Base-by-base conservation (phyloP, 2,797 vertebrate species). In the Tangara arthus region DNA sequence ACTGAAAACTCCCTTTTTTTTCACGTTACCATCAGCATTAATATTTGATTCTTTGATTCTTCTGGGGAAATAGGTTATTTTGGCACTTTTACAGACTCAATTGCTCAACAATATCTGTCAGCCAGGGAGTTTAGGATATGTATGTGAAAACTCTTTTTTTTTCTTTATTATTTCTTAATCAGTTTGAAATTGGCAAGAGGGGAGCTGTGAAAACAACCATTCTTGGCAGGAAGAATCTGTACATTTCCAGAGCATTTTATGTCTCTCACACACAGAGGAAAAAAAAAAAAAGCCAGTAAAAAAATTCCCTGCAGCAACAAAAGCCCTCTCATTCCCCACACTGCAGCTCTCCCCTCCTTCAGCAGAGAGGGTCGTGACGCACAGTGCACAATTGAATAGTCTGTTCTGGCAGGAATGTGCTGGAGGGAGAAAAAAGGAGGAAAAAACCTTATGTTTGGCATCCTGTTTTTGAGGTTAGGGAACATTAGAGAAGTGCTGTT, bases 301-400 rank as follows among this genome's bases (percentile, higher is more conserved):
- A 96, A 95, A 87, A 82, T 63, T 96, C 95, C 86, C 89, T 92
- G 81, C 92, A 90, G 78, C 84, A 94, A 95, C 70, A 93, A 76
- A 95, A 87, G 39, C 16, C 82, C 49, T 88, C 92, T 82, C 44
- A 47, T 22, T 85, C 28, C 93, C 77, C 46, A 76, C n/a, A 34
- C 69, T 41, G 12, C 49, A 23, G 21, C 86, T 85, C 93, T 83
- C 66, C 35, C 84, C 85, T 69, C 57, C 72, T 82, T n/a, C 73
- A 82, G 75, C 76, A 23, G 52, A 63, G 61, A 91, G 41, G 73
- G 60, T 89, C 34, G 5, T 11, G 12, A 57, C 5, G 44, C 64
- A 26, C 77, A 64, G 78, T n/a, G 82, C 84, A 89, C 59, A 30
- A 80, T 34, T 57, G 70, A 83, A 97, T 76, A 94, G 79, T 53